phyloP scores from a whole-genome alignment of 2,888 invertebrate species.

The Prostheceraeus crozeri region DNA sequence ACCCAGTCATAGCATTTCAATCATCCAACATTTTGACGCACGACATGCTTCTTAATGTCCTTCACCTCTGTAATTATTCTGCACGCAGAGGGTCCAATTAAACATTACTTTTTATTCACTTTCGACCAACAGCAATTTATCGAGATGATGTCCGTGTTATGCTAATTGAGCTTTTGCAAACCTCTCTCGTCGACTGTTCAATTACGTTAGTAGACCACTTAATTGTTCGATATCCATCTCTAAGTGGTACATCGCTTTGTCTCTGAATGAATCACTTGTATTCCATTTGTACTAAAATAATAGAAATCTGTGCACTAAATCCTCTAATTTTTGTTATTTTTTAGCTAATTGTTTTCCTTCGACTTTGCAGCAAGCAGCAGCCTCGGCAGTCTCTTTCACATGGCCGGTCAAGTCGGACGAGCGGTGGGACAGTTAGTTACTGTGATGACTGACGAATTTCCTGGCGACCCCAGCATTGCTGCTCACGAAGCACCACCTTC shows the following conservation, averaged over 20 bases:
- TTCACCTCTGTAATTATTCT: no score
- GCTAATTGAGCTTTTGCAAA: no score
- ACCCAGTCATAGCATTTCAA: no score
- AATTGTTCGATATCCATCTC: no score
- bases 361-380: constrained; percentile 8
- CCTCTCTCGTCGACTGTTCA: no score
- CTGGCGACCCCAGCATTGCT: not conserved
- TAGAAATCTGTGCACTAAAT: not conserved
- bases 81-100: no score
- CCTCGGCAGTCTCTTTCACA: constrained; percentile 34
- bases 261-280: not conserved
- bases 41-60: no score
- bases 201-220: no score
- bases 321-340: not conserved
- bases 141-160: no score
- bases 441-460: constrained; percentile 36
- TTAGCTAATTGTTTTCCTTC: not conserved
- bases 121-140: no score
- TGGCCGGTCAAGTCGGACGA: constrained; percentile 36
- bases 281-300: not conserved
- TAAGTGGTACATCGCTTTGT: not conserved
- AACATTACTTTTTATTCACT: no score
- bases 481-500: not conserved
- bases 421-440: constrained; percentile 37
- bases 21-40: no score